phyloP scores from a whole-genome alignment of 2,113 vertebrate genomes.

The Bubalus kerabau region DNA sequence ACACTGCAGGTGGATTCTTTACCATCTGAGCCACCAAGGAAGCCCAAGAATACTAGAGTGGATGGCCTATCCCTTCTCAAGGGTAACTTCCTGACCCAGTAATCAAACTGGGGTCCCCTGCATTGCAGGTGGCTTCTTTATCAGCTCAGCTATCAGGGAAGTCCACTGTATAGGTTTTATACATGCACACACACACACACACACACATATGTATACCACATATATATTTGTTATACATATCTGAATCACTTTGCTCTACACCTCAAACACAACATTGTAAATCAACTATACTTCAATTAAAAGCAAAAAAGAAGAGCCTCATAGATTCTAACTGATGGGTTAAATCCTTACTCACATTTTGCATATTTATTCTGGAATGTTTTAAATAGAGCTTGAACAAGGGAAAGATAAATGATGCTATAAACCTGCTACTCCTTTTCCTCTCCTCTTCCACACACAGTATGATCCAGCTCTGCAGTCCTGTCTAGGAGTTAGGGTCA shows the following conservation, averaged over 20 bases:
- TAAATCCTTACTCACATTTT: background rate
- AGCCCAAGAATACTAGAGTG: background rate
- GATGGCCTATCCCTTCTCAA: background rate
- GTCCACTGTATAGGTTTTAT: background rate
- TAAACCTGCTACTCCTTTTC: background rate
- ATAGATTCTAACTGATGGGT: background rate
- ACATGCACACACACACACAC: background rate
- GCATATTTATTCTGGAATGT: background rate
- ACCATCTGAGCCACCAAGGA: background rate
- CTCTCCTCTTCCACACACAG: background rate
- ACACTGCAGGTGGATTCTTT: background rate
- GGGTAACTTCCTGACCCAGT: background rate
- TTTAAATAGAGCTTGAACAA: background rate
- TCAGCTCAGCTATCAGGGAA: background rate
- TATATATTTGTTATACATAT: background rate
- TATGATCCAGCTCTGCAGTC: conserved; percentile 31
- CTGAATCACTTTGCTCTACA: background rate
- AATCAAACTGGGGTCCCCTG: background rate
- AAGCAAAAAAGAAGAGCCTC: background rate
- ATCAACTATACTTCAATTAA: background rate
- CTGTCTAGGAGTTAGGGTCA: conserved; percentile 36
- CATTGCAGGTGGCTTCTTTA: background rate
- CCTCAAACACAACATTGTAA: background rate
- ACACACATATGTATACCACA: background rate
- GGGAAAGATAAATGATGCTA: background rate